Base-by-base conservation (phyloP, 2,113 vertebrate genomes). In the Archocentrus centrarchus region DNA sequence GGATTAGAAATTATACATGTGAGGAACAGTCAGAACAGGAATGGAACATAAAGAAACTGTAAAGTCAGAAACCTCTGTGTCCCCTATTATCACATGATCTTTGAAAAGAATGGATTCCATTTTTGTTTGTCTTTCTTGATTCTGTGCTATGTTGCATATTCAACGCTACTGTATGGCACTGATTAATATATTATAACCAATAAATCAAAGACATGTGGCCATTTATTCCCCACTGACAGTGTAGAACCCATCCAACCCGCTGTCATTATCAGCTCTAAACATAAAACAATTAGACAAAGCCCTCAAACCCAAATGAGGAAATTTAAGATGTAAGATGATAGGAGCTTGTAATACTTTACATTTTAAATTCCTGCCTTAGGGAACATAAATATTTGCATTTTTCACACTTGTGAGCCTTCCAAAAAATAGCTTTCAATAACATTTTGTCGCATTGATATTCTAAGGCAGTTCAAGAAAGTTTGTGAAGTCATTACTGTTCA, bases 401-500 rank as follows among this genome's bases (percentile, higher is more conserved):
- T 47, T 47, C 13, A 14, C 11, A 47, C 44, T 55, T 18, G 17
- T 53, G 50, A 53, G 17, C 50, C 17, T 53, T 55, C 63, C 64
- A 7, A 75, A 81, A 81, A 85, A 66, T 55, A 64, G 10, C 62
- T 41, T 13, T 50, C 60, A 41, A 44, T 66, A 64, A 8, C 18
- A 15, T 79, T 77, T 41, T 47, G 18, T 58, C 11, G 35, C 41
- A 75, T 44, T 60, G 2, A 11, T 66, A 30, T 66, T 75, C 60
- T 3, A 30, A 61, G 59, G n/a, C n/a, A 77, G 13, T 5, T 22
- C 37, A 11, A 60, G n/a, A 59, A 35, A 77, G 20, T 13, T 4
- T 82, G 59, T 14, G 17, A 62, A 75, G 44, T 63, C n/a, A 77
- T 88, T 75, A 39, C 44, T 59, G 5, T 66, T 53, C 17, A 62